A percentile compares a stretch with the other conserved stretches of the same genome.
Conservation (phyloP, 1,140 invertebrate species). For the Trinorchestia longiramus region DNA sequence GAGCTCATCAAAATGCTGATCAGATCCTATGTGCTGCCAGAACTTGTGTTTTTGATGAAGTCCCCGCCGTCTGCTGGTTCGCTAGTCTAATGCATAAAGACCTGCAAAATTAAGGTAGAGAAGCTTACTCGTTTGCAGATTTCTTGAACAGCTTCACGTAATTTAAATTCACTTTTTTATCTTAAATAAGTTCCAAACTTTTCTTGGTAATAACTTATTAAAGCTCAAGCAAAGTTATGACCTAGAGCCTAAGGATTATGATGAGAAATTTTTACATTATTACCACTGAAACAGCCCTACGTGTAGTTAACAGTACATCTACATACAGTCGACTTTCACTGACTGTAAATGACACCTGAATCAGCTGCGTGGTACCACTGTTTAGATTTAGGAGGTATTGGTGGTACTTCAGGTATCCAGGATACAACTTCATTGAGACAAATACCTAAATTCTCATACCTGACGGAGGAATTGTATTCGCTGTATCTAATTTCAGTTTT, state of each 20-base stretch:
- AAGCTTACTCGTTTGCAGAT: background rate
- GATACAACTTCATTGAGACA: background rate
- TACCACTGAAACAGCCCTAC: background rate
- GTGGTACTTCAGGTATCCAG: no score
- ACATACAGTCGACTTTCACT: no score
- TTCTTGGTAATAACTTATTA: background rate
- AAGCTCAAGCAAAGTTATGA: background rate
- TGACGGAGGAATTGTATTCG: background rate
- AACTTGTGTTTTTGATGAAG: background rate
- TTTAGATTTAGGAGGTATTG: no score
- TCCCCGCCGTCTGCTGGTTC: background rate
- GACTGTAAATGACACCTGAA: no score
- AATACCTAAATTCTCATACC: background rate
- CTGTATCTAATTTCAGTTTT: background rate
- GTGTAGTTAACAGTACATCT: no score
- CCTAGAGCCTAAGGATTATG: background rate
- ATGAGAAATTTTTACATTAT: background rate
- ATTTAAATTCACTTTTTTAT: background rate
- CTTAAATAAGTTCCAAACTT: background rate
- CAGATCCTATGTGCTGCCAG: background rate
- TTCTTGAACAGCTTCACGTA: background rate
- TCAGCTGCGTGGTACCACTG: background rate
- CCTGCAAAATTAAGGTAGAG: background rate
- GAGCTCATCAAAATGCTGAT: conserved; percentile 7
- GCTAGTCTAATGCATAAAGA: background rate